A percentile compares a stretch with the other conserved stretches of the same genome.
Evolutionary conservation across 1,140 invertebrate species (phyloP).

Genomic region (Brachionus koreanus): DNA sequence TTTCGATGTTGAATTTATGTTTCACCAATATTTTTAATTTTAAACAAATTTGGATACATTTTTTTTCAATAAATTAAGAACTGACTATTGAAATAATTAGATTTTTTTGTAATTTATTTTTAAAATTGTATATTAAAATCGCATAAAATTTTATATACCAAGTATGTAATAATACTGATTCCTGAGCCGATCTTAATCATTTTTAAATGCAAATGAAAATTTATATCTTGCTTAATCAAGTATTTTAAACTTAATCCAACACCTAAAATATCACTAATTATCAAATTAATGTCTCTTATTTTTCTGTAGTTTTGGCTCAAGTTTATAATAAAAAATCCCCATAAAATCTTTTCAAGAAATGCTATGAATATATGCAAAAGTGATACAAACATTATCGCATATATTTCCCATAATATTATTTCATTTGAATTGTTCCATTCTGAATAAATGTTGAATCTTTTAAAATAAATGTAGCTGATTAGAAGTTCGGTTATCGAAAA

Average conservation of each 20-base stretch:
- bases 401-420: not conserved
- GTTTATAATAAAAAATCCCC: constrained; percentile 24
- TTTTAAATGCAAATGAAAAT: not conserved
- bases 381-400: not conserved
- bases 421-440: not conserved
- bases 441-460: not conserved
- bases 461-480: not conserved
- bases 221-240: not conserved
- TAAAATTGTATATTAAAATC: not conserved
- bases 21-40: too few relatives aligned
- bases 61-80: too few relatives aligned
- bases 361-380: constrained; percentile 13
- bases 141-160: not conserved
- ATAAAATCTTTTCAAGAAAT: constrained; percentile 27
- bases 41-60: too few relatives aligned
- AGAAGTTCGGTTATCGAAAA: constrained; percentile 7
- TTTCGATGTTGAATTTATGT: too few relatives aligned
- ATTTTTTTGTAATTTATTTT: not conserved
- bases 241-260: not conserved
- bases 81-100: too few relatives aligned
- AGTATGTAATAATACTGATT: not conserved
- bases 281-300: constrained; percentile 40
- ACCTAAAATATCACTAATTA: constrained; percentile 10
- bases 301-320: not conserved
- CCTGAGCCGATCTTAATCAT: not conserved